phyloP scores from a whole-genome alignment of 2,888 invertebrate species.

The Tetragonula carbonaria region DNA sequence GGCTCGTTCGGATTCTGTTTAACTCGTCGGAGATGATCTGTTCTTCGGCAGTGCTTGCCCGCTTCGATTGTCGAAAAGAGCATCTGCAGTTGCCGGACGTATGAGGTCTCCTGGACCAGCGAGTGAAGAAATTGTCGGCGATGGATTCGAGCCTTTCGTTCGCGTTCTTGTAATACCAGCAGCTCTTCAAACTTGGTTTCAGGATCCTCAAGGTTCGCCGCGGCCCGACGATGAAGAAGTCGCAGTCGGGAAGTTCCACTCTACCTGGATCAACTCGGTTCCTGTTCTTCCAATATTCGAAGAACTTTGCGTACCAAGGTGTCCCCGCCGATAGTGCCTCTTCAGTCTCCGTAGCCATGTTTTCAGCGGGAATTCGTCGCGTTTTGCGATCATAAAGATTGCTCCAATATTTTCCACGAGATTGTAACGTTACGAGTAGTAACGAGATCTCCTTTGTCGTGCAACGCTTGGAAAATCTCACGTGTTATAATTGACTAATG shows the following conservation, averaged over 20 bases:
- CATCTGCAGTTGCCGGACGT: conserved; percentile 81
- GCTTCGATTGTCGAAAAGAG: conserved; percentile 78
- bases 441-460: not conserved
- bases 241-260: conserved; percentile 78
- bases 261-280: conserved; percentile 77
- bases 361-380: conserved; percentile 6
- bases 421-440: not conserved
- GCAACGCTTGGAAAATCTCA: not conserved
- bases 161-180: conserved; percentile 74
- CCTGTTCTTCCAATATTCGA: conserved; percentile 77
- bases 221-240: conserved; percentile 79
- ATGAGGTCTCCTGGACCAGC: conserved; percentile 80
- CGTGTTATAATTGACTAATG: not conserved
- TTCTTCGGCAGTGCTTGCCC: conserved; percentile 74
- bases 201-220: conserved; percentile 78
- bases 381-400: conserved; percentile 61
- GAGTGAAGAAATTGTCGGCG: conserved; percentile 80
- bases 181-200: conserved; percentile 70
- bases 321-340: conserved; percentile 39
- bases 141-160: conserved; percentile 78
- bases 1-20: conserved; percentile 78
- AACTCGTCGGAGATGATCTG: conserved; percentile 77
- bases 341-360: conserved; percentile 64
- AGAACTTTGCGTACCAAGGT: conserved; percentile 77
- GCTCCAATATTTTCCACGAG: not conserved